Conservation (phyloP, 2,113 vertebrate genomes). For the Hystrix brachyura region DNA sequence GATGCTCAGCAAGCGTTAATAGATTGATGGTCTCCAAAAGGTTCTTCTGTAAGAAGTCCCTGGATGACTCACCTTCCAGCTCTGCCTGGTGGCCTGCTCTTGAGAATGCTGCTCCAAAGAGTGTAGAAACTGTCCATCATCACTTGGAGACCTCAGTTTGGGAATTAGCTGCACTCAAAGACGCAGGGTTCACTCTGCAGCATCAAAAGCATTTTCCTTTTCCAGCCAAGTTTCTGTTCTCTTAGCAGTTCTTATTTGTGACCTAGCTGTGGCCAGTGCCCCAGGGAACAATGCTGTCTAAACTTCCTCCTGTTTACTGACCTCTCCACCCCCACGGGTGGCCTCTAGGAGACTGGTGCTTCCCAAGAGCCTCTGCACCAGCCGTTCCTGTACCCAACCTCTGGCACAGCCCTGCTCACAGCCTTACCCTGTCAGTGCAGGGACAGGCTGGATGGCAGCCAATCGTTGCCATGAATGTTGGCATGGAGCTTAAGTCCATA, state of each 20-base stretch:
- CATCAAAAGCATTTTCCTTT: conserved; percentile 17
- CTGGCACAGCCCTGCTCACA: background rate
- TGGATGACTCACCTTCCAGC: background rate
- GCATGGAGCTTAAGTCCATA: conserved; percentile 72
- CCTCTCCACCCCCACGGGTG: background rate
- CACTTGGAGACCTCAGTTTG: background rate
- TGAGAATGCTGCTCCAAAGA: background rate
- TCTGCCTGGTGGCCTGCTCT: background rate
- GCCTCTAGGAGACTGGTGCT: background rate
- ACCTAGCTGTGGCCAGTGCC: conserved; percentile 42
- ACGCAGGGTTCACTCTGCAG: conserved; percentile 30
- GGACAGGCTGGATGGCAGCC: conserved; percentile 47
- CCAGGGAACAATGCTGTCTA: conserved; percentile 71
- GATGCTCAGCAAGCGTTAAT: background rate
- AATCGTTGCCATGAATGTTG: conserved; percentile 54
- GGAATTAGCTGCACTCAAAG: background rate
- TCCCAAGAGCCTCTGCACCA: conserved; percentile 54
- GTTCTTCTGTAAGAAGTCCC: background rate
- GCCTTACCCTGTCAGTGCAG: conserved; percentile 12
- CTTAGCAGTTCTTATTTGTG: conserved; percentile 45
- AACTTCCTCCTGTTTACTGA: conserved; percentile 63
- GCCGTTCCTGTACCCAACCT: conserved; percentile 39
- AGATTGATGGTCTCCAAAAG: background rate
- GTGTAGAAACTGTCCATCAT: background rate
- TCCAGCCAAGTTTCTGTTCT: conserved; percentile 70